Percentiles rank a stretch among this genome's conserved stretches.
These are phyloP conservation scores for Kuschelorhynchus macadamiae DNA, from an alignment of 2,888 invertebrate genomes.

Conservation along the genomic window DNA sequence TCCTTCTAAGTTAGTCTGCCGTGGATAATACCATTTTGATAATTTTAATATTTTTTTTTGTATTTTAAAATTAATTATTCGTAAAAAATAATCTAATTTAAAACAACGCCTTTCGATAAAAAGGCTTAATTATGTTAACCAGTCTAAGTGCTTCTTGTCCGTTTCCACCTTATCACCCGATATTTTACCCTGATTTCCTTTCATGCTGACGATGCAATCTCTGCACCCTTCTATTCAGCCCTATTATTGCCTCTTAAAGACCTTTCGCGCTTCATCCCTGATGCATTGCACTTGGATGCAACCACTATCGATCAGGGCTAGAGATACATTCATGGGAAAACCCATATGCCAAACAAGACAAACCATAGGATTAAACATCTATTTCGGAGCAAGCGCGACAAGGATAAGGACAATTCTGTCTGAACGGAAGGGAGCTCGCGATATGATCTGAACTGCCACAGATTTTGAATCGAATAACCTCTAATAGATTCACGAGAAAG, in stretches of 20 bases:
- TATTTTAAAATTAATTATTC: no score
- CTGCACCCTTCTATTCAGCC: constrained; percentile 18
- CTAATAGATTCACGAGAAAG: constrained; percentile 20
- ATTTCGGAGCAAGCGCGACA: neutral
- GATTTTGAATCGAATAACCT: constrained; percentile 12
- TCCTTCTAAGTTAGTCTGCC: no score
- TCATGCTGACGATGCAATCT: constrained; percentile 30
- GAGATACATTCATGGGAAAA: constrained; percentile 9
- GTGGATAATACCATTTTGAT: no score
- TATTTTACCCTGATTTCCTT: neutral
- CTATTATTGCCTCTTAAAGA: neutral
- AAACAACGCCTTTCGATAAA: no score
- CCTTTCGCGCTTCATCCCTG: constrained; percentile 11
- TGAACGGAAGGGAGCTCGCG: constrained; percentile 11
- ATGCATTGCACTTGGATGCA: constrained; percentile 30
- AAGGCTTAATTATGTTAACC: no score
- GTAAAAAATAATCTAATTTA: no score
- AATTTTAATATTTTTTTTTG: no score
- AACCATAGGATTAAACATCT: neutral
- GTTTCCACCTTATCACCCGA: no score
- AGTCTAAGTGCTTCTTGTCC: no score
- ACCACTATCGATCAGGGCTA: constrained; percentile 31
- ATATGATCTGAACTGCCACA: neutral
- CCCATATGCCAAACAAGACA: neutral
- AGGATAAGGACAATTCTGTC: neutral